phyloP scores from a whole-genome alignment of 2,888 invertebrate species.

The Drosophila bunnanda region DNA sequence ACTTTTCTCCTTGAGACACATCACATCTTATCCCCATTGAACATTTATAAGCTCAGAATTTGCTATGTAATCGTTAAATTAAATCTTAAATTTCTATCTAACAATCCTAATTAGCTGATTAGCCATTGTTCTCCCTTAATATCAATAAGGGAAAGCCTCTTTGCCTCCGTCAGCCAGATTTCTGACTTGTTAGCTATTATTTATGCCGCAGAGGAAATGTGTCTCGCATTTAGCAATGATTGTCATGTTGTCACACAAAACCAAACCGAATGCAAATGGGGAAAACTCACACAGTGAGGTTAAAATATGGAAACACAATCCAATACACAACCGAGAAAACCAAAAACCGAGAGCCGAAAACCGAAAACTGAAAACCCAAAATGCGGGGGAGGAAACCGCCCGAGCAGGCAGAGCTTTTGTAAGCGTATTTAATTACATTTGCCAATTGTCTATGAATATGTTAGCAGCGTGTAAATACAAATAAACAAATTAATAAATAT shows the following conservation, averaged over 20 bases:
- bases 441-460: conserved; percentile 81
- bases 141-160: background rate
- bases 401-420: conserved; percentile 52
- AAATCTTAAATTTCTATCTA: conserved; percentile 5
- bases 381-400: conserved; percentile 4
- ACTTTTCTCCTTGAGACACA: background rate
- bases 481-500: conserved; percentile 78
- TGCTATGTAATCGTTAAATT: background rate
- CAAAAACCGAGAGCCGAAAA: conserved; percentile 5
- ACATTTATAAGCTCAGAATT: background rate
- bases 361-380: conserved; percentile 16
- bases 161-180: conserved; percentile 13
- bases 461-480: conserved; percentile 77
- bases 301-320: conserved; percentile 25
- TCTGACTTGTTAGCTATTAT: conserved; percentile 38
- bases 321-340: conserved; percentile 24
- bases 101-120: conserved; percentile 41
- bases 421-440: conserved; percentile 76
- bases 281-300: conserved; percentile 10
- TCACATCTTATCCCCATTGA: background rate
- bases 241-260: conserved; percentile 48
- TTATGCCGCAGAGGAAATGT: conserved; percentile 41
- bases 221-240: conserved; percentile 55
- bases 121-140: conserved; percentile 12
- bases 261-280: conserved; percentile 23